Evolutionary conservation across 53 echinoderm and acorn worm genomes (phyloP).

Genomic region (Actinopyga echinites): DNA sequence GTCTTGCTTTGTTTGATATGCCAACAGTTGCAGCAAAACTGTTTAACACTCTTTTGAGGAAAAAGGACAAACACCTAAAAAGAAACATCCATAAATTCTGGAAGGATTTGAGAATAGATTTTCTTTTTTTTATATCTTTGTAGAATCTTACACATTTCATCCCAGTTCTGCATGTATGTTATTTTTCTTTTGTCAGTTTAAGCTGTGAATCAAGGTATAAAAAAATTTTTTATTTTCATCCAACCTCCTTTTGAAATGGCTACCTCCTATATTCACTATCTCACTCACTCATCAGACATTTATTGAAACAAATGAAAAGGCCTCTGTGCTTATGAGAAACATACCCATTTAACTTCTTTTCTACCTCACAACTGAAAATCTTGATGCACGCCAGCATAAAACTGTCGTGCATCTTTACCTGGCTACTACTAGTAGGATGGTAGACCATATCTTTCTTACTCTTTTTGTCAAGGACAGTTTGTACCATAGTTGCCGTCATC

Average conservation of each 20-base stretch:
- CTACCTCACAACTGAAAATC: slow-evolving; percentile 16
- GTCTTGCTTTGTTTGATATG: too few relatives aligned
- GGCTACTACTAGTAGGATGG: background rate
- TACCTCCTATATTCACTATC: slow-evolving; percentile 24
- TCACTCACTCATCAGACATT: slow-evolving; percentile 16
- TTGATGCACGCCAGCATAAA: background rate
- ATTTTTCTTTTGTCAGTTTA: too few relatives aligned
- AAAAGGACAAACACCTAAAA: too few relatives aligned
- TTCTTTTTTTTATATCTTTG: too few relatives aligned
- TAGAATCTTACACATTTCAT: too few relatives aligned
- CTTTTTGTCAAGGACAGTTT: background rate
- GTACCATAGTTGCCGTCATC: too few relatives aligned
- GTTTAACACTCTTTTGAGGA: too few relatives aligned
- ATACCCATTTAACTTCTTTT: background rate
- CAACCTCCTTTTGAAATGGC: background rate
- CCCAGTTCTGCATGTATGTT: slow-evolving; percentile 5
- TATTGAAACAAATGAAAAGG: too few relatives aligned
- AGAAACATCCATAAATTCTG: too few relatives aligned
- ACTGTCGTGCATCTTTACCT: background rate
- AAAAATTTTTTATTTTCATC: background rate
- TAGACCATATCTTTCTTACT: slow-evolving; percentile 5
- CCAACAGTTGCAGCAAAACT: too few relatives aligned
- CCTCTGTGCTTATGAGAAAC: background rate
- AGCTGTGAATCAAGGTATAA: too few relatives aligned
- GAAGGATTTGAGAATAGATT: too few relatives aligned